These are phyloP conservation scores for Sebastes vulpes DNA, from an alignment of 2,797 vertebrate species.

Conservation along the genomic window DNA sequence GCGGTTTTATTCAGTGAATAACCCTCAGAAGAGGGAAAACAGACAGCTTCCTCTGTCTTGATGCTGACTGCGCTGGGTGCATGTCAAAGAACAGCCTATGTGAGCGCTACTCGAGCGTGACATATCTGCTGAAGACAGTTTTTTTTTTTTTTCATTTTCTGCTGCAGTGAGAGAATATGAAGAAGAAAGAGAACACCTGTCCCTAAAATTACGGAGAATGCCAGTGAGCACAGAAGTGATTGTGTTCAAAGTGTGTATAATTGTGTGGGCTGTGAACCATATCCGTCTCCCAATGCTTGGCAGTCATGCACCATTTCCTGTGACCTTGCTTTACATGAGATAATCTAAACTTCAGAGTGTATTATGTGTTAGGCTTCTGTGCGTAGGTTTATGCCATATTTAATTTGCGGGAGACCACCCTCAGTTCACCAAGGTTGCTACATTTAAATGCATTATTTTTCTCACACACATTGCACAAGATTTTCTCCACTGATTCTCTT, in stretches of 20 bases:
- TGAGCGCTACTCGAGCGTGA: conserved; percentile 35
- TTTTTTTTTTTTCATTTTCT: conserved; percentile 3
- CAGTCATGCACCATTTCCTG: conserved; percentile 40
- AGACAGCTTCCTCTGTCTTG: conserved; percentile 28
- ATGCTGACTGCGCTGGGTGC: conserved; percentile 50
- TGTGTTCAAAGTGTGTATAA: conserved; percentile 51
- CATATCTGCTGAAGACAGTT: conserved; percentile 54
- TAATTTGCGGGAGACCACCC: not conserved
- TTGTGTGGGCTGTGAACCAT: conserved; percentile 45
- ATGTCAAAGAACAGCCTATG: conserved; percentile 43
- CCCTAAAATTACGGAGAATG: conserved; percentile 36
- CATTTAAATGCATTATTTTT: not conserved
- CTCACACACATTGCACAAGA: not conserved
- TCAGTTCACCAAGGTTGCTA: not conserved
- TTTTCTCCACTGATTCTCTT: not conserved
- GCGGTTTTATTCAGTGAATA: conserved; percentile 20
- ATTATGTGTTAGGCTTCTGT: not conserved
- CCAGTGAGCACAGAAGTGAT: conserved; percentile 30
- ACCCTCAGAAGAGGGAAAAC: conserved; percentile 25
- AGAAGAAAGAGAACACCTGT: conserved; percentile 55
- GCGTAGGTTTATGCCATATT: not conserved
- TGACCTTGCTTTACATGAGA: conserved; percentile 45
- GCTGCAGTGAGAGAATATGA: conserved; percentile 30
- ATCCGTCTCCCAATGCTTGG: conserved; percentile 29
- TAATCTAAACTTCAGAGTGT: not conserved